Evolutionary conservation across 1,140 invertebrate species (phyloP), one percentile per base, ranked within the genome.

Genomic region (Augochlora pura): DNA sequence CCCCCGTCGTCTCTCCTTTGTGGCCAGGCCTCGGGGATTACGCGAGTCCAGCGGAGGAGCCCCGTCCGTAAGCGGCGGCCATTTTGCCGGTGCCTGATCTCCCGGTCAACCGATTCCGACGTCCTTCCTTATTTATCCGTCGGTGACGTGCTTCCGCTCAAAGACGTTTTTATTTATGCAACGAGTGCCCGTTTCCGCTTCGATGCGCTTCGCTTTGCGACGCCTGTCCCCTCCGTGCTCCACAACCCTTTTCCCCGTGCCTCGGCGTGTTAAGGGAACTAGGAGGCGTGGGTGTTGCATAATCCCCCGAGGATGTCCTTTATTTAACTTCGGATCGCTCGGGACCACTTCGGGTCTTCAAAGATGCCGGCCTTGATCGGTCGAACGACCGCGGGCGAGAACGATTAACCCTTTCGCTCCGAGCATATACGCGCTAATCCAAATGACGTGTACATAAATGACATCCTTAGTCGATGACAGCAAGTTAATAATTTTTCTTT

Each of bases 141-240:
- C 0, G 46, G 32, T 32, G 63, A 71, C 18, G 14, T 14, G 7
- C 18, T 42, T 54, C 32, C 0, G 9, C 46, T 68, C 59, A 72
- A 71, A 72, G 68, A 67, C 60, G 64, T 78, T 72, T 78, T 78
- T 78, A 78, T 78, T 78, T 72, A 78, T 72, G 76, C 76, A 78
- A 46, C 68, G 76, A 72, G 60, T 57, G 76, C 60, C 64, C 18
- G 76, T 64, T 77, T 72, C 60, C 60, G 46, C 76, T n/a, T 72
- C 76, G 49, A 12, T 54, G 54, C 66, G 46, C 39, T 64, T 54
- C 42, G n/a, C 6, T 65, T 68, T 62, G 39, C 54, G 10, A 18
- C 21, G 21, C 18, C 54, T 14, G 18, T n/a, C 59, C 59, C 39
- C n/a, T n/a, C n/a, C n/a, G n/a, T n/a, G 27, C 75, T 16, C 7